Evolutionary conservation across 2,797 vertebrate species (phyloP).

Genomic region (Tokudaia tokunoshimensis): DNA sequence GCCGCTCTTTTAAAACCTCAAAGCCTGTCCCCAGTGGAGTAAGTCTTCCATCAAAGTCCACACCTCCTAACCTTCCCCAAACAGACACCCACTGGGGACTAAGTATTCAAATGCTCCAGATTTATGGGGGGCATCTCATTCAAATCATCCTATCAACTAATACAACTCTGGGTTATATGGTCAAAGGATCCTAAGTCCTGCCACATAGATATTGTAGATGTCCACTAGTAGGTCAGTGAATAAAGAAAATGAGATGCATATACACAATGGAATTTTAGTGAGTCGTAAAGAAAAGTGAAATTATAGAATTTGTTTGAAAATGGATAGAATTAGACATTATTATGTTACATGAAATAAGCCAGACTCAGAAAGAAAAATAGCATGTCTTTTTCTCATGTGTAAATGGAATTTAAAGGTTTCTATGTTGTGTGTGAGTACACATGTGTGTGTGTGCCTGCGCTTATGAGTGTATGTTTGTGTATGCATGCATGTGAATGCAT

Average conservation of each 20-base stretch:
- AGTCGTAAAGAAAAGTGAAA: background rate
- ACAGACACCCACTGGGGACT: background rate
- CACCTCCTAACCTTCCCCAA: background rate
- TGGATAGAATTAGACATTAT: background rate
- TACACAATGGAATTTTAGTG: background rate
- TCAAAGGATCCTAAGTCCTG: background rate
- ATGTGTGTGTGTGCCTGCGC: too few species aligned
- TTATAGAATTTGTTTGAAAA: background rate
- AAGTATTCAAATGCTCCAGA: background rate
- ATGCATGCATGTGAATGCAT: too few species aligned
- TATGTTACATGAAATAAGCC: background rate
- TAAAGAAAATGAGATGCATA: background rate
- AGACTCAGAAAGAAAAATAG: background rate
- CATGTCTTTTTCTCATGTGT: background rate
- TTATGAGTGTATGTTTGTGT: too few species aligned
- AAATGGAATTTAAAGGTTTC: background rate
- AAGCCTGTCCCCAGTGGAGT: background rate
- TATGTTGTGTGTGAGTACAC: background rate
- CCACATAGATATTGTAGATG: background rate
- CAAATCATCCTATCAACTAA: background rate
- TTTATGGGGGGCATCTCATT: too few species aligned
- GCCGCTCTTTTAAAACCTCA: background rate
- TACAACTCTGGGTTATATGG: too few species aligned
- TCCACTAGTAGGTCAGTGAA: background rate
- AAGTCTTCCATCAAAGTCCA: too few species aligned